Evolutionary conservation across 2,113 vertebrate genomes (phyloP), one percentile per base, ranked within the genome.

Genomic region (Columba janthina): DNA sequence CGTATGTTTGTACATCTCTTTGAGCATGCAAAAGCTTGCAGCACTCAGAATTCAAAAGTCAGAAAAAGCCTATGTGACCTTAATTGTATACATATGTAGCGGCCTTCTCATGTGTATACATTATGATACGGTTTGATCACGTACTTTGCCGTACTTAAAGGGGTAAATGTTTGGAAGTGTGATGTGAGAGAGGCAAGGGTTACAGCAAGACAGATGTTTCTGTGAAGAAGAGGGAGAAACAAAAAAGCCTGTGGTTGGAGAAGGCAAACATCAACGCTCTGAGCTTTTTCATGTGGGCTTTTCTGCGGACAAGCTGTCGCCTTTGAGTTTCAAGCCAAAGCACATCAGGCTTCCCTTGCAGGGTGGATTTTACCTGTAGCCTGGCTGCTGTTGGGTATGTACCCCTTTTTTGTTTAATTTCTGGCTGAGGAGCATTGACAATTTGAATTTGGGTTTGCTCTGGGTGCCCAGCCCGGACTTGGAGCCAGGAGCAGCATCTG

Each of bases 101-200:
- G 70, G 44, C 50, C 44, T 69, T 72, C 53, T 93, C 3, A 1
- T 32, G 24, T 44, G 76, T 40, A 0, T 73, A 51, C 8, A 0
- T 85, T 57, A 5, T 11, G 71, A 6, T 31, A 10, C 0, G 5
- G 50, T 76, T 93, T 94, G 79, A 58, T 66, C 54, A 1, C 5
- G 6, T 73, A 70, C 38, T 64, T 31, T 0, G 9, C 28, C 0
- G 0, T 22, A 4, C 69, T 48, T 0, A 1, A 40, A 3, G 40
- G 58, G 58, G 60, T 92, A 20, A 69, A 26, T 12, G 88, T 82
- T 83, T 88, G 83, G 58, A 73, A 93, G 75, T 12, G 72, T 34
- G 88, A 54, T 80, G 88, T 17, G 88, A 94, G 51, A 17, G 12
- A 83, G 82, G 67, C 62, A 65, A 74, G 71, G 58, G 40, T 80